These are phyloP conservation scores for Polyommatus icarus DNA, from an alignment of 2,888 invertebrate genomes.

Conservation along the genomic window DNA sequence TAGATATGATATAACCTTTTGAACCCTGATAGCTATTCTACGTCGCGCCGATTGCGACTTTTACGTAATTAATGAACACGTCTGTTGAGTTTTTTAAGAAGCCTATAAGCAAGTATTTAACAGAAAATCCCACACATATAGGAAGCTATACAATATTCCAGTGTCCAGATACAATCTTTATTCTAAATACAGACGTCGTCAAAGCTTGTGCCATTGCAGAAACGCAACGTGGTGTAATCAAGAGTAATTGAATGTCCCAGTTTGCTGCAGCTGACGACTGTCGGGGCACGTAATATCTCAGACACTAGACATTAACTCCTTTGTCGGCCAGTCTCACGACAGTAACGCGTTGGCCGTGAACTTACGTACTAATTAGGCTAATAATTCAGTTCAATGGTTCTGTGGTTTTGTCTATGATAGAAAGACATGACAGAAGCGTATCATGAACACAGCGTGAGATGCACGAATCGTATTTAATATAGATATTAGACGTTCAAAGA, in stretches of 20 bases:
- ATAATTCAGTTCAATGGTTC: conserved; percentile 22
- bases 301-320: conserved; percentile 50
- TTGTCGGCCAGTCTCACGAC: conserved; percentile 12
- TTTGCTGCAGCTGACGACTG: conserved; percentile 52
- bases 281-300: conserved; percentile 55
- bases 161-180: not conserved
- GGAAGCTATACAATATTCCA: not conserved
- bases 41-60: not conserved
- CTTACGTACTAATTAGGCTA: conserved; percentile 22
- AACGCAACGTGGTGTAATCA: conserved; percentile 43
- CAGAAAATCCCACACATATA: not conserved
- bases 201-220: not conserved
- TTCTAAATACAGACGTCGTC: not conserved
- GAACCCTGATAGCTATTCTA: not conserved
- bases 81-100: too few relatives aligned
- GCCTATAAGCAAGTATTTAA: not conserved
- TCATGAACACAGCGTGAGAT: not conserved
- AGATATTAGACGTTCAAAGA: not conserved
- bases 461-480: not conserved
- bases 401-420: conserved; percentile 7
- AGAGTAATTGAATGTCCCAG: conserved; percentile 58
- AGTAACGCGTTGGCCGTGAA: conserved; percentile 8
- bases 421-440: not conserved
- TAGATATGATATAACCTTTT: not conserved
- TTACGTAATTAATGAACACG: not conserved